A percentile compares a stretch with the other conserved stretches of the same genome.
phyloP scores from a whole-genome alignment of 2,113 vertebrate genomes.

The Agelaius tricolor region DNA sequence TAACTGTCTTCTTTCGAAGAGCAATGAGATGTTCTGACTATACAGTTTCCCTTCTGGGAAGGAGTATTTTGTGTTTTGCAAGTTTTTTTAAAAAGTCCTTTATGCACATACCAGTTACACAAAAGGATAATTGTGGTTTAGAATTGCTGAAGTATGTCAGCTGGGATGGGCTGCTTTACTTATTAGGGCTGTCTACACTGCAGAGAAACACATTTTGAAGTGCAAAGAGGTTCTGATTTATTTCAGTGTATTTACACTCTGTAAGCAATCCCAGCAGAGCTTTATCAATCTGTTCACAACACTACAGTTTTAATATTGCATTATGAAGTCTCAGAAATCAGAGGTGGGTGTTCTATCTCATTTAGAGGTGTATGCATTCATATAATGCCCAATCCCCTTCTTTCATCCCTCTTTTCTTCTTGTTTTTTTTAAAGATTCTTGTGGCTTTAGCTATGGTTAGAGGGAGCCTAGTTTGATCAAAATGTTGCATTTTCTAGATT shows the following conservation, averaged over 20 bases:
- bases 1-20: conserved; percentile 21
- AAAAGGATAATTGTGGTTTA: background rate
- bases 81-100: background rate
- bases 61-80: background rate
- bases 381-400: background rate
- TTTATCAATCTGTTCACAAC: background rate
- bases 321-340: background rate
- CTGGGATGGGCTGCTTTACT: background rate
- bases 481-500: background rate
- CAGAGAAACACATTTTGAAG: background rate
- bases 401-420: background rate
- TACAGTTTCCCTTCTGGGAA: conserved; percentile 2
- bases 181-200: background rate
- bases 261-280: background rate
- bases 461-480: background rate
- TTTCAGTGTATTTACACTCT: background rate
- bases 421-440: background rate
- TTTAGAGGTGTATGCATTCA: background rate
- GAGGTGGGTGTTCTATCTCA: background rate
- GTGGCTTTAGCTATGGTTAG: background rate
- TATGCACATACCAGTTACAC: background rate
- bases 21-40: background rate
- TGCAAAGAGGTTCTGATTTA: background rate
- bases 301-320: background rate
- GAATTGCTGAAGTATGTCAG: background rate